Conservation (phyloP, 2,113 vertebrate species). For the Ctenodactylus gundi region DNA sequence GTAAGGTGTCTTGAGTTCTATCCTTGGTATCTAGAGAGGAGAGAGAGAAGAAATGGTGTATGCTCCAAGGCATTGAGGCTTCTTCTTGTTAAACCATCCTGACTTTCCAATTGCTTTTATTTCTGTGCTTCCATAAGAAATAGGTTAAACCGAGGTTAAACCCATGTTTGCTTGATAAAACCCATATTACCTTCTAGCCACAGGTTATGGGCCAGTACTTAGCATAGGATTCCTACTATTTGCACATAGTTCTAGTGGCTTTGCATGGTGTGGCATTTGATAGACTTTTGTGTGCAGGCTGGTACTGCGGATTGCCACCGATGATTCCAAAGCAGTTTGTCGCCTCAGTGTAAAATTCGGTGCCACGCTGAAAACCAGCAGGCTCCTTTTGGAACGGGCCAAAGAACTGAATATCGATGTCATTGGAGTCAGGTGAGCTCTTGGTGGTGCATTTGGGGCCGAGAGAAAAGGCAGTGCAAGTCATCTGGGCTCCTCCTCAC, state of each 20-base stretch:
- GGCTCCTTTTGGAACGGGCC: constrained; percentile 93
- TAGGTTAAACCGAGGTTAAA: too few relatives aligned
- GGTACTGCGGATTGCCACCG: constrained; percentile 96
- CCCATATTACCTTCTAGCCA: neutral
- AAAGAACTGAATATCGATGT: constrained; percentile 93
- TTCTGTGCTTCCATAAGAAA: neutral
- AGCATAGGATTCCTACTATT: neutral
- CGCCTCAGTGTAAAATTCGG: constrained; percentile 98
- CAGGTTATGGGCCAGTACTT: too few relatives aligned
- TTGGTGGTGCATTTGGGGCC: neutral
- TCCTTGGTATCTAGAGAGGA: too few relatives aligned
- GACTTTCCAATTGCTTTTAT: too few relatives aligned
- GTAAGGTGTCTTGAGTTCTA: too few relatives aligned
- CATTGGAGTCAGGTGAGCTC: constrained; percentile 91
- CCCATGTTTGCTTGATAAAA: neutral
- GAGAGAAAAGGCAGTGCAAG: neutral
- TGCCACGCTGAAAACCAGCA: constrained; percentile 93
- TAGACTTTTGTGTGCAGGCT: constrained; percentile 81
- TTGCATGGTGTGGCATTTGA: neutral
- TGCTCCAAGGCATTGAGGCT: too few relatives aligned
- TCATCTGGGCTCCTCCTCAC: neutral
- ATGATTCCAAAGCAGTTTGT: constrained; percentile 96
- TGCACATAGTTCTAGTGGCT: neutral
- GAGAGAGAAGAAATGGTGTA: too few relatives aligned
- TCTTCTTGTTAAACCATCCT: too few relatives aligned